A percentile compares a stretch with the other conserved stretches of the same genome.
phyloP scores from a whole-genome alignment of 2,797 vertebrate species.

The Typhlichthys eigenmanni region DNA sequence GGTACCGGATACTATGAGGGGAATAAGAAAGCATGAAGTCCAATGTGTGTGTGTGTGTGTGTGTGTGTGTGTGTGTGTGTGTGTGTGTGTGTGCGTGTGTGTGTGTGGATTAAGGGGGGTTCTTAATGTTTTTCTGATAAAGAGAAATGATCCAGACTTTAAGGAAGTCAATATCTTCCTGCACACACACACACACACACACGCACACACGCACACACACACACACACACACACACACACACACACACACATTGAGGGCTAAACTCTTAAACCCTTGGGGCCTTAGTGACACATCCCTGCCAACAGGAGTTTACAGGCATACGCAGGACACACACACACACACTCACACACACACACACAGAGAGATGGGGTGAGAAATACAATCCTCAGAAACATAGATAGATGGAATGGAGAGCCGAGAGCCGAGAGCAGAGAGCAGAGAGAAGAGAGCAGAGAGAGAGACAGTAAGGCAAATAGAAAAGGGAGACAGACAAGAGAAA shows the following conservation, averaged over 20 bases:
- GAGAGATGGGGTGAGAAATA: conserved; percentile 67
- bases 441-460: conserved; percentile 22
- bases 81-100: conserved; percentile 4
- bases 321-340: conserved; percentile 35
- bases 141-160: conserved; percentile 82
- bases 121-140: conserved; percentile 84
- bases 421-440: conserved; percentile 38
- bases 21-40: conserved; percentile 68
- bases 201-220: conserved; percentile 43
- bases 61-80: conserved; percentile 12
- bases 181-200: conserved; percentile 44
- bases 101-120: conserved; percentile 40
- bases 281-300: conserved; percentile 85
- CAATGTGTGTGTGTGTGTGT: conserved; percentile 41
- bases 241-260: conserved; percentile 76
- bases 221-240: conserved; percentile 28
- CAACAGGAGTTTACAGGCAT: conserved; percentile 81
- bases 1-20: conserved; percentile 49
- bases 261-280: conserved; percentile 82
- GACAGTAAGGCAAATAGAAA: conserved; percentile 38
- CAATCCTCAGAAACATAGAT: conserved; percentile 63
- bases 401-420: conserved; percentile 43
- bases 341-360: conserved; percentile 76
- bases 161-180: conserved; percentile 82
- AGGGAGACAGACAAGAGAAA: conserved; percentile 11